phyloP scores from a whole-genome alignment of 2,797 vertebrate genomes.

The Siniperca scherzeri region DNA sequence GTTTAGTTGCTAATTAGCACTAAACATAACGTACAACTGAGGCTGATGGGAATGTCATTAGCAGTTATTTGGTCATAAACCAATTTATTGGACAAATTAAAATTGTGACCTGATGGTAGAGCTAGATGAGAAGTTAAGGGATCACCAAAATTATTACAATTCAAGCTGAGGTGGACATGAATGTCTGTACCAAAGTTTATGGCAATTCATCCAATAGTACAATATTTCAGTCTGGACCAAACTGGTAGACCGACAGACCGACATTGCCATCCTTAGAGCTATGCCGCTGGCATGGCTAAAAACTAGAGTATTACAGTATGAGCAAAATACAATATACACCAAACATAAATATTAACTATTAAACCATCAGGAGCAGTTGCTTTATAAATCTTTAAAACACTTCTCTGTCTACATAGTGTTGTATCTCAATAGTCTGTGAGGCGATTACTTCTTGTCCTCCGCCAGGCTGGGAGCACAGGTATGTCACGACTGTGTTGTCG shows the following conservation, averaged over 20 bases:
- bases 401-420: background rate
- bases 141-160: background rate
- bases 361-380: background rate
- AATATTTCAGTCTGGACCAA: background rate
- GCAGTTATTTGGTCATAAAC: background rate
- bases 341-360: background rate
- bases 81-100: background rate
- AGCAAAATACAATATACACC: background rate
- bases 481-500: conserved; percentile 75
- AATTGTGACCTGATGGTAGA: background rate
- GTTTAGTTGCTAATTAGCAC: background rate
- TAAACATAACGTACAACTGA: too few relatives aligned
- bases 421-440: conserved; percentile 7
- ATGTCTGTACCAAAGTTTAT: background rate
- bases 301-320: background rate
- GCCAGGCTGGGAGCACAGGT: conserved; percentile 51
- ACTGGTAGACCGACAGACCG: background rate
- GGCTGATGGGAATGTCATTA: background rate
- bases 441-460: conserved; percentile 31
- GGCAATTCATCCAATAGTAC: background rate
- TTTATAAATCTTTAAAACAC: background rate
- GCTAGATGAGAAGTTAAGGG: background rate
- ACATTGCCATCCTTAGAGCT: too few relatives aligned
- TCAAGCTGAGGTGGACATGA: background rate
- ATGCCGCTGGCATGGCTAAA: background rate